phyloP scores from a whole-genome alignment of 2,113 vertebrate species.

The Todiramphus chloris region DNA sequence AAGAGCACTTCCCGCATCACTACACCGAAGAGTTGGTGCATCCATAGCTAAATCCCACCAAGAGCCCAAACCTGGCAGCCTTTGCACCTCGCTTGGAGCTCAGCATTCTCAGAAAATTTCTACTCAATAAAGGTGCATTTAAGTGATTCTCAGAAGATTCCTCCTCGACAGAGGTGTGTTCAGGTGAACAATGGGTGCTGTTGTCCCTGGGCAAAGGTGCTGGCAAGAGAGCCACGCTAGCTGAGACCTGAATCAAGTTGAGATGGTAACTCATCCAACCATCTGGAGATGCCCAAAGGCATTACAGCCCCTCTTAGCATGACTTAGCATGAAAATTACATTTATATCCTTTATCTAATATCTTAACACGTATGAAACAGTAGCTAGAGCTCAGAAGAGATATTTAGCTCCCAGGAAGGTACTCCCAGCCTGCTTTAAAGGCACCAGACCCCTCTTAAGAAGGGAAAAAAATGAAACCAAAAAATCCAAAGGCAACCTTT shows the following conservation, averaged over 20 bases:
- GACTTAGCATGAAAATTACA: too few relatives aligned
- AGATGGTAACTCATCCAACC: background rate
- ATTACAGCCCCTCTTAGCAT: too few relatives aligned
- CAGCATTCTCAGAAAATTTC: background rate
- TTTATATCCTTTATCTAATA: background rate
- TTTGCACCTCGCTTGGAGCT: background rate
- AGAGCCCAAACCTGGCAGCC: background rate
- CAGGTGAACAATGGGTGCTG: fast-evolving
- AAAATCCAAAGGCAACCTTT: background rate
- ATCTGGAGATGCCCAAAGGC: background rate
- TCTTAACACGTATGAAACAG: background rate
- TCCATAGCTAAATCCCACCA: background rate
- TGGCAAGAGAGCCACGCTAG: background rate
- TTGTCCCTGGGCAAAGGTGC: background rate
- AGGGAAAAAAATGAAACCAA: background rate
- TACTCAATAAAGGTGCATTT: fast-evolving
- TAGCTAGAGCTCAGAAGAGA: background rate
- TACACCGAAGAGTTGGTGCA: background rate
- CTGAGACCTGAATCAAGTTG: background rate
- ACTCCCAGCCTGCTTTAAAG: background rate
- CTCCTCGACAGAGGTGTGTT: background rate
- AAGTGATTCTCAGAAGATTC: background rate
- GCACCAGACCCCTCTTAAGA: background rate
- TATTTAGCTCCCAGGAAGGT: background rate
- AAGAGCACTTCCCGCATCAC: background rate